These are phyloP conservation scores for Cabera pusaria DNA, from an alignment of 2,888 invertebrate species.

Conservation along the genomic window DNA sequence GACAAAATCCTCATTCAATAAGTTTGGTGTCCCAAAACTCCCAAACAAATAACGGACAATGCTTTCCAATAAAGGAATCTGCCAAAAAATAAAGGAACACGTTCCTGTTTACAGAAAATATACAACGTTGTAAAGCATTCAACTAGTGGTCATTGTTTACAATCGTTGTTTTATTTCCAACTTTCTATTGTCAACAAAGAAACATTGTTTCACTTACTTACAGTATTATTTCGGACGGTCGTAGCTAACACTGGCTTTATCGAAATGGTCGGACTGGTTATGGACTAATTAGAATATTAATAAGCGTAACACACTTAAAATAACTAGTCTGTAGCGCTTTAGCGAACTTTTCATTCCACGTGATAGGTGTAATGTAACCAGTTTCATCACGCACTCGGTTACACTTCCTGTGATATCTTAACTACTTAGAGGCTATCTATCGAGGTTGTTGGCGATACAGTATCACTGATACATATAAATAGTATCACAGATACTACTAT, in stretches of 20 bases:
- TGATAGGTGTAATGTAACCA: slow-evolving; percentile 6
- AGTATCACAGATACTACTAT: too few relatives aligned
- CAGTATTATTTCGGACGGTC: slow-evolving; percentile 65
- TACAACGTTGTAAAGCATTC: slow-evolving; percentile 59
- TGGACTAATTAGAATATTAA: slow-evolving; percentile 54
- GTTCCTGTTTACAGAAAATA: slow-evolving; percentile 62
- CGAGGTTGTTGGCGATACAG: not conserved
- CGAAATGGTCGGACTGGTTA: slow-evolving; percentile 58
- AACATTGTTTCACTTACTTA: slow-evolving; percentile 49
- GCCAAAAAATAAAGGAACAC: slow-evolving; percentile 53
- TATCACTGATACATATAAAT: too few relatives aligned
- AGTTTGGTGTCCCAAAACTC: slow-evolving; percentile 43
- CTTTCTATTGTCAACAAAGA: slow-evolving; percentile 40
- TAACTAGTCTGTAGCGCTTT: slow-evolving; percentile 56
- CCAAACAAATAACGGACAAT: slow-evolving; percentile 60
- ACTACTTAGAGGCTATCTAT: not conserved
- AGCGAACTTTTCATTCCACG: slow-evolving; percentile 80
- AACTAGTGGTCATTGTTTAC: slow-evolving; percentile 58
- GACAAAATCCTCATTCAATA: slow-evolving; percentile 54
- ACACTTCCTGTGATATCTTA: slow-evolving; percentile 1
- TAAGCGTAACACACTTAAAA: slow-evolving; percentile 71
- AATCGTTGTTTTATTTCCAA: slow-evolving; percentile 48
- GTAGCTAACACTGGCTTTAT: slow-evolving; percentile 42
- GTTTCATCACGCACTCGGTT: slow-evolving; percentile 5
- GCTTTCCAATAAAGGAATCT: slow-evolving; percentile 39